Evolutionary conservation across 1,140 invertebrate species (phyloP), one percentile per base, ranked within the genome.

Genomic region (Drosophila baimaii): DNA sequence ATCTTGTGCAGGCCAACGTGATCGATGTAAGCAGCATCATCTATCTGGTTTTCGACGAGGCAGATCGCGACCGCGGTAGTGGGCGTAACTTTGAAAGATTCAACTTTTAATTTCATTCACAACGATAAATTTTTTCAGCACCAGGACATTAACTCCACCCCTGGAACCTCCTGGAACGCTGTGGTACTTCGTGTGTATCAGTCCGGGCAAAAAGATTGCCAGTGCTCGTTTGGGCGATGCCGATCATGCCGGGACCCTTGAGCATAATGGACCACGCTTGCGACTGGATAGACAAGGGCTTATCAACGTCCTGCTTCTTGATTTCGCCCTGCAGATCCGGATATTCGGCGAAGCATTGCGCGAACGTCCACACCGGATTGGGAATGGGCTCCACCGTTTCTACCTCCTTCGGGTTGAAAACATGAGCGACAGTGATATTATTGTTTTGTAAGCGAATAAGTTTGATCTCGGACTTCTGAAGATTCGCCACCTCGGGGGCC

Each of bases 141-240:
- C 94, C 2, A 99, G 92, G 7, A 98, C 96, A 81, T 96, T 97
- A 6, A 98, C 96, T 1, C 98, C 97, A 27, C 93, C 92, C 37
- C 97, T 92, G 77, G 97, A 78, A 0, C 77, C 82, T 7, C 95
- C 92, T 0, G 96, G 95, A 12, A 93, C 93, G 21, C 94, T 90
- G 93, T 99, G 98, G 37, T 94, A 94, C 70, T 97, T 96, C 55
- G 97, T 97, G 82, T 98, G 97, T 78, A 98, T 96, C 44, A 99
- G 94, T 15, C 97, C 97, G 33, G 98, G 98, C 31, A 99, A 89
- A 0, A 99, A 92, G 89, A 98, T 99, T 0, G 98, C 97, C 37
- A 98, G 92, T 96, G 77, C 97, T 97, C 27, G 97, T 98, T 93
- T 98, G 98, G 1, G 98, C 97, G 68, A 99, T 98, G 15, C 98